Evolutionary conservation across 2,113 vertebrate genomes (phyloP), one percentile per base, ranked within the genome.

Genomic region (Nannobrachium achirus): DNA sequence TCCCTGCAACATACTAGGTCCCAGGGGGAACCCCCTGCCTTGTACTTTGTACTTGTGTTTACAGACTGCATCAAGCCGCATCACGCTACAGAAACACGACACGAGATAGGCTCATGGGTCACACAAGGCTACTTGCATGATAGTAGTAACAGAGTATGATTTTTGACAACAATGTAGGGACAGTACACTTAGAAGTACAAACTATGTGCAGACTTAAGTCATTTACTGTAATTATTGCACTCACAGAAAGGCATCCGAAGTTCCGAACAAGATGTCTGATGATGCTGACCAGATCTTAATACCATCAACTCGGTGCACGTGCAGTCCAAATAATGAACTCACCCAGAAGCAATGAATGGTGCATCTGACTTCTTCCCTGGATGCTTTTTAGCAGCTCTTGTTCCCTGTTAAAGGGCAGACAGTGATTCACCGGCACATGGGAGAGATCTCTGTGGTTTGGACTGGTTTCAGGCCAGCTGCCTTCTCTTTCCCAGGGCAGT

Each of bases 341-440:
- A 13, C 20, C 3, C 6, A 41, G n/a, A 71, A 51, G 6, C 14
- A 8, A 18, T 13, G 11, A 8, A 18, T 13, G 11, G 4, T 45
- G 44, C 2, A 9, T 48, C 48, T 25, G 7, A 72, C 50, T 53
- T 18, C 6, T 14, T 55, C 7, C 4, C 55, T 38, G 44, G 10
- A 56, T 50, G 7, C 1, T 8, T 14, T 68, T 62, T 61, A 25
- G 10, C 6, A 44, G 19, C 15, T 64, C 44, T 68, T 73, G 57
- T 76, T 70, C 59, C 38, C 56, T 42, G 6, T n/a, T 19, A 61
- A 55, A 44, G 56, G 16, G 2, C 55, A 39, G 40, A 8, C 38
- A 3, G 59, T 89, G 79, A 86, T 75, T 88, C 79, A 86, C 41
- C 19, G 45, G 83, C 73, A 69, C 51, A 46, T 57, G 75, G 73